phyloP scores from a whole-genome alignment of 2,888 invertebrate species.

The Oxyscelio sp. region DNA sequence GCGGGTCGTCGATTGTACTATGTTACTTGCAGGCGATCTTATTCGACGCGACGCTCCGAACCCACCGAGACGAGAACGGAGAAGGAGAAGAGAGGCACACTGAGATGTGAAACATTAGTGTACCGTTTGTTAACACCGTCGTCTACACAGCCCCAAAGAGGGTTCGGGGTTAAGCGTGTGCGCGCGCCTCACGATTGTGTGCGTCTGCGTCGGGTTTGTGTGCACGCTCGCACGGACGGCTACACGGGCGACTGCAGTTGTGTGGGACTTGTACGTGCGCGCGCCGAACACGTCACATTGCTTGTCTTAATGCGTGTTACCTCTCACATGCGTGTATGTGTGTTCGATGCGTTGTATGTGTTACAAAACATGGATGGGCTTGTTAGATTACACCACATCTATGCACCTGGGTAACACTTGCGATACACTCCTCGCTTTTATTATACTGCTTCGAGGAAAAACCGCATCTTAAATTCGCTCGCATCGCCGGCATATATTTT shows the following conservation, averaged over 20 bases:
- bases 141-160: slow-evolving; percentile 84
- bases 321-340: slow-evolving; percentile 26
- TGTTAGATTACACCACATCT: slow-evolving; percentile 76
- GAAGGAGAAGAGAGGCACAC: slow-evolving; percentile 81
- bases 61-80: slow-evolving; percentile 77
- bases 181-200: slow-evolving; percentile 67
- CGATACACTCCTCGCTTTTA: slow-evolving; percentile 62
- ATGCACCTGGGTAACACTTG: slow-evolving; percentile 74
- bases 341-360: slow-evolving; percentile 41
- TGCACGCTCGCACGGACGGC: slow-evolving; percentile 47
- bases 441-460: slow-evolving; percentile 49
- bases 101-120: slow-evolving; percentile 88
- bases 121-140: slow-evolving; percentile 88
- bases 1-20: slow-evolving; percentile 78
- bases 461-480: slow-evolving; percentile 57
- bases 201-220: slow-evolving; percentile 49
- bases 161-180: slow-evolving; percentile 73
- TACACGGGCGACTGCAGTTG: slow-evolving; percentile 24
- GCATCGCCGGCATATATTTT: slow-evolving; percentile 20
- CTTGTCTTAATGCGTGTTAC: slow-evolving; percentile 47
- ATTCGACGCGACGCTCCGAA: slow-evolving; percentile 80
- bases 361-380: slow-evolving; percentile 72
- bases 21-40: slow-evolving; percentile 84
- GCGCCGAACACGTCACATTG: slow-evolving; percentile 47
- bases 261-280: slow-evolving; percentile 54